Conservation (phyloP, 2,797 vertebrate genomes). For the Babyrousa celebensis region DNA sequence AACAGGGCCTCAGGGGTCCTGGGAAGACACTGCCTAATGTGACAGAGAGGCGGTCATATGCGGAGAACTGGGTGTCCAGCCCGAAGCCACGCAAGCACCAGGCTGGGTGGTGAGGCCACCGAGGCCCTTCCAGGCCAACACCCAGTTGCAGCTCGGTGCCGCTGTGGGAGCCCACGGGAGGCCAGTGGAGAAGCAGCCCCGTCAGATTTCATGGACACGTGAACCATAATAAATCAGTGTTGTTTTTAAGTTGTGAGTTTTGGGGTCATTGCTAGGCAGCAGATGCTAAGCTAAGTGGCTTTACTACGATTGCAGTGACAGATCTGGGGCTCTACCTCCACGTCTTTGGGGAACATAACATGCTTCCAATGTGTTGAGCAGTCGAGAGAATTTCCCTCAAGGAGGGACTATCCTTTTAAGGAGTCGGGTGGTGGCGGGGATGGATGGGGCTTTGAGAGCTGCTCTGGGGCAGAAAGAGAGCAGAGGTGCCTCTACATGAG, state of each 20-base stretch:
- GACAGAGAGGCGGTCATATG: accelerated
- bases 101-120: accelerated
- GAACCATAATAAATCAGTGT: background rate
- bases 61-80: too few species aligned
- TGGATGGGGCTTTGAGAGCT: background rate
- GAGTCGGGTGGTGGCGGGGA: background rate
- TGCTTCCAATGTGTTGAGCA: background rate
- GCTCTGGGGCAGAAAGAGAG: background rate
- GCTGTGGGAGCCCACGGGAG: background rate
- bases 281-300: background rate
- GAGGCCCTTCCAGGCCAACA: background rate
- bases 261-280: background rate
- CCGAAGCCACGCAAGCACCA: too few species aligned
- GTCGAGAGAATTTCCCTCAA: background rate
- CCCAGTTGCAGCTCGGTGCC: background rate
- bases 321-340: background rate
- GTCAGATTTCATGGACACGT: background rate
- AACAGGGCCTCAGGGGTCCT: background rate
- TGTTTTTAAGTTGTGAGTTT: background rate
- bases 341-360: background rate
- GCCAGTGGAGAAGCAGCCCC: background rate
- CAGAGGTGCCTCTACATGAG: background rate
- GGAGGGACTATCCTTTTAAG: background rate
- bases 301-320: background rate
- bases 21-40: too few species aligned